Base-by-base conservation (phyloP, 2,888 invertebrate species). In the Zaprionus bogoriensis region DNA sequence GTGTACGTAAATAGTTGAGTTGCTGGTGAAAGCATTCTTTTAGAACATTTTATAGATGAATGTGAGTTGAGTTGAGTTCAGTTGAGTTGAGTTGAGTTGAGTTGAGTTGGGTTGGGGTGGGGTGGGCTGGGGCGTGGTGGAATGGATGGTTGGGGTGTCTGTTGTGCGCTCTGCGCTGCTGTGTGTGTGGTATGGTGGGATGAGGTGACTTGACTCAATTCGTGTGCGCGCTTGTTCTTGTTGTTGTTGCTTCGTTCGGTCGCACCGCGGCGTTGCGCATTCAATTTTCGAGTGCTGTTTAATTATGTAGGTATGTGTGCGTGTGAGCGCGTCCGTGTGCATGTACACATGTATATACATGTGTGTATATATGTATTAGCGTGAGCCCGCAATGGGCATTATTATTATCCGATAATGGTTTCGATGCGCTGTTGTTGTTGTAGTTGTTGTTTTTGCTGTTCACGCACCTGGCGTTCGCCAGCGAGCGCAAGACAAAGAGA, bases 1-100 rank as follows among this genome's bases (percentile, higher is more conserved):
- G 7, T 45, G 17, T 38, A 14, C 10, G 12, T 20, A 4, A 30
- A 22, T 50, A 38, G 30, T 48, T 38, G 46, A 20, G 28, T 36
- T 48, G 53, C 38, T 62, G 60, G 60, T 71, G 69, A 69, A 69
- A 71, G 67, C 72, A 70, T 65, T 55, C 65, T 47, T 61, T 57
- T 73, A 76, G 65, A 77, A 70, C 65, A 67, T 67, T 61, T 57
- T 20, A 20, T 41, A 39, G 53, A 44, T 32, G 32, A 32, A 14
- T 10, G 14, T 32, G 32, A 36, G 17, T 36, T 14, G 32, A 14
- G 6, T 6, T 7, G 14, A 4, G 7, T n/a, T n/a, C n/a, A n/a
- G 32, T 2, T 5, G 12, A 1, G 27, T 9, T 27, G 27, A 27
- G 27, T 9, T 27, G 27, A 27, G 27, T 9, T 27, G 27, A 10